A percentile compares a stretch with the other conserved stretches of the same genome.
phyloP scores from a whole-genome alignment of 1,140 invertebrate genomes.

The Bombus breviceps region DNA sequence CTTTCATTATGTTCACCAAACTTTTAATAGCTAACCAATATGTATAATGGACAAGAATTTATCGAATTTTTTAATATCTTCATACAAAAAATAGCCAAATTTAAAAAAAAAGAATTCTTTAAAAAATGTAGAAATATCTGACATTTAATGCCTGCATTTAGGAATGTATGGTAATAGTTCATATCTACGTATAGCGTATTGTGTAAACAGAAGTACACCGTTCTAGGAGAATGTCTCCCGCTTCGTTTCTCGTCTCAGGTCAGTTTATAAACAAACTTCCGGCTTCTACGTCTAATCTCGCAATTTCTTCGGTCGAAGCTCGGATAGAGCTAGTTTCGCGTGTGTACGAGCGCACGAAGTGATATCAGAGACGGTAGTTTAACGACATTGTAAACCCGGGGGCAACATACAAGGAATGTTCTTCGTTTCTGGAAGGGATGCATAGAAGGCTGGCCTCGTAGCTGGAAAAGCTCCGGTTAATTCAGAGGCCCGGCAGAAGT shows the following conservation, averaged over 20 bases:
- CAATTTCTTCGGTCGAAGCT: constrained; percentile 7
- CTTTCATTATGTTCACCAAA: too few relatives aligned
- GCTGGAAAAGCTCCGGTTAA: constrained; percentile 60
- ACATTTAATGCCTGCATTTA: background rate
- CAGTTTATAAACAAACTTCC: background rate
- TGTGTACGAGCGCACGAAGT: background rate
- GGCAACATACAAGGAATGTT: constrained; percentile 44
- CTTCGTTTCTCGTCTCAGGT: background rate
- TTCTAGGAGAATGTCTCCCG: background rate
- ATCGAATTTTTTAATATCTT: background rate
- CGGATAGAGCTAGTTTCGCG: background rate
- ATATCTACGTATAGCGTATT: background rate
- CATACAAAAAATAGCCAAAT: background rate
- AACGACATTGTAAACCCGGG: constrained; percentile 52
- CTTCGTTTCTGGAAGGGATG: constrained; percentile 48
- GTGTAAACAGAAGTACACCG: background rate
- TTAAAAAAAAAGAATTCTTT: background rate
- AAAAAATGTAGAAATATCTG: background rate
- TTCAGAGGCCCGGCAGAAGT: constrained; percentile 58
- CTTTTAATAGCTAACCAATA: too few relatives aligned
- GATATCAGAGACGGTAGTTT: constrained; percentile 51
- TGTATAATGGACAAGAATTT: too few relatives aligned
- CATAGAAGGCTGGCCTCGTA: constrained; percentile 48
- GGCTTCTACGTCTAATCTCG: background rate
- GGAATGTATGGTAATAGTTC: background rate